Evolutionary conservation across 2,888 invertebrate genomes (phyloP), one percentile per base, ranked within the genome.

Genomic region (Linnaemya tessellans): DNA sequence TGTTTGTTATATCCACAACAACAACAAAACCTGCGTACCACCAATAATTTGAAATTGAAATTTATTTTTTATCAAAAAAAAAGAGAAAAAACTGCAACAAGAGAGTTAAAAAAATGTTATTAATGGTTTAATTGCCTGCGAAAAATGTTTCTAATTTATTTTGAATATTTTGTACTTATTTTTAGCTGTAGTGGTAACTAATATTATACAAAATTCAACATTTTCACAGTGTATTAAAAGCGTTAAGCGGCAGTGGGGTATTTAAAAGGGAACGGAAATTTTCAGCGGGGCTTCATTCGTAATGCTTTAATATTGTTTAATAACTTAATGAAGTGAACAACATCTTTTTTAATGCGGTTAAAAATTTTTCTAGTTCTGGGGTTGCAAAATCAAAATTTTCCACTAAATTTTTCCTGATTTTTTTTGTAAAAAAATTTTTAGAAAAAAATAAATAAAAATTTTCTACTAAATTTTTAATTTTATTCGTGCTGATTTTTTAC

Each of bases 111-210:
- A 62, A 46, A 46, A 56, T 10, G 30, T 15, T 25, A 41, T 64
- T 60, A 18, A 46, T 46, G 51, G 41, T 43, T 43, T 18, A 8
- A 15, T 56, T 46, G 38, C 30, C 35, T 46, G 46, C 46, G 30
- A 18, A 46, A 49, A 49, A 56, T 80, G 46, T 58, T 25, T 56
- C 22, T 73, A 49, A 58, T 58, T 79, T 41, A 54, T 18, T 54
- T 43, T 62, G n/a, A 70, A 22, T 11, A 54, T 46, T 20, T 43
- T 64, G 18, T 68, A 43, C 25, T 30, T 65, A 56, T 46, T 56
- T 22, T 58, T 54, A 56, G 43, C 20, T 64, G 20, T 71, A 80
- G 62, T 62, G 35, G 73, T 80, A 56, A 80, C 80, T 80, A 80
- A 80, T 73, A 15, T 65, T 41, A 79, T 41, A 64, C 35, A 11